phyloP scores from a whole-genome alignment of 1,140 invertebrate species.

The Plectrocnemia conspersa region DNA sequence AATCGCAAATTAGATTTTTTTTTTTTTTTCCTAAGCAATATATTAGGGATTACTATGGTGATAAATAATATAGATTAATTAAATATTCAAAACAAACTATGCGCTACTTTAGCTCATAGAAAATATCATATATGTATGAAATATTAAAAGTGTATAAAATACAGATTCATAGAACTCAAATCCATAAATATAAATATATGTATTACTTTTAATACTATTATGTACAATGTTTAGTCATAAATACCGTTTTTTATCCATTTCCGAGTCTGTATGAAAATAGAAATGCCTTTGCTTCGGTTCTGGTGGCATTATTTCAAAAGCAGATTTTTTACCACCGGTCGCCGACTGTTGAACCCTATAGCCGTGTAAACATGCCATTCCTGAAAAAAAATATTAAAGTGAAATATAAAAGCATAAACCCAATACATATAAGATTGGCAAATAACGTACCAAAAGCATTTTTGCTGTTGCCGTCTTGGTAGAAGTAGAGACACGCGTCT shows the following conservation, averaged over 20 bases:
- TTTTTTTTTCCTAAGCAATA: too few species aligned
- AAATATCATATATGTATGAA: not conserved
- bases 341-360: conserved; percentile 80
- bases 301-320: conserved; percentile 87
- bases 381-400: conserved; percentile 45
- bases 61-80: not conserved
- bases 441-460: conserved; percentile 72
- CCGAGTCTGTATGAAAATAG: conserved; percentile 89
- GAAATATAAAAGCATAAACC: too few species aligned
- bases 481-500: conserved; percentile 93
- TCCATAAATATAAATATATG: not conserved
- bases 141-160: not conserved
- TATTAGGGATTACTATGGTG: too few species aligned
- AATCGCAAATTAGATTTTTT: too few species aligned
- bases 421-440: too few species aligned
- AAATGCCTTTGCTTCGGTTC: conserved; percentile 82
- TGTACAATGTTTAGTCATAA: conserved; percentile 10
- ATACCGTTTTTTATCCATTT: conserved; percentile 92
- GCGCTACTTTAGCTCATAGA: not conserved
- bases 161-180: not conserved
- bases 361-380: conserved; percentile 90
- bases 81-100: not conserved
- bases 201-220: conserved; percentile 5
- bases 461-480: conserved; percentile 79
- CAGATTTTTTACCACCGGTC: conserved; percentile 76